Conservation (phyloP, 2,797 vertebrate species). For the Parauchenoglanis punctatus region DNA sequence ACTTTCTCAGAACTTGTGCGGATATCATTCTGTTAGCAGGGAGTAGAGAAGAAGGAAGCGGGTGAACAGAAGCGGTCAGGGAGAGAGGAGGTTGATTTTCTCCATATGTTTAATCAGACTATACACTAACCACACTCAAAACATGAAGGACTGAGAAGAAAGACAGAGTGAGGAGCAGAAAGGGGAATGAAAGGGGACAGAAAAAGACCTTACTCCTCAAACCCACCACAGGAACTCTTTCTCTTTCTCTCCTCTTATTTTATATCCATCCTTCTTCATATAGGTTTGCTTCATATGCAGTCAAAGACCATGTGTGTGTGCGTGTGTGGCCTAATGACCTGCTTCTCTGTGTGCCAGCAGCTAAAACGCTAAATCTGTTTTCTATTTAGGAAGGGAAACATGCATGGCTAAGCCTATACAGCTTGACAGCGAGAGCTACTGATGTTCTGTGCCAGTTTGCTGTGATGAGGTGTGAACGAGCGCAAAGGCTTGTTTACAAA, state of each 20-base stretch:
- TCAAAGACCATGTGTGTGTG: constrained; percentile 60
- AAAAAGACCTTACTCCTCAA: constrained; percentile 27
- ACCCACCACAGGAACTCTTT: constrained; percentile 59
- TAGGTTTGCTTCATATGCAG: constrained; percentile 35
- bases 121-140: constrained; percentile 14
- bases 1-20: not conserved
- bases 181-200: not conserved
- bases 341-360: constrained; percentile 40
- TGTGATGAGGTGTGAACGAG: constrained; percentile 58
- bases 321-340: constrained; percentile 35
- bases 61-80: constrained; percentile 14
- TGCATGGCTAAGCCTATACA: constrained; percentile 15
- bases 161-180: not conserved
- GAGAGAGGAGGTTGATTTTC: not conserved
- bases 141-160: not conserved
- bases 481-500: constrained; percentile 57
- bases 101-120: constrained; percentile 21
- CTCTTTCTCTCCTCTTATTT: constrained; percentile 5
- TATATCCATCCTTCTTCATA: constrained; percentile 27
- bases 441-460: constrained; percentile 24
- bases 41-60: not conserved
- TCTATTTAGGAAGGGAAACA: constrained; percentile 28
- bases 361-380: constrained; percentile 47
- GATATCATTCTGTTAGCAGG: not conserved
- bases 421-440: not conserved